These are phyloP conservation scores for Patella ulyssiponensis DNA, from an alignment of 2,888 invertebrate species.

Conservation along the genomic window DNA sequence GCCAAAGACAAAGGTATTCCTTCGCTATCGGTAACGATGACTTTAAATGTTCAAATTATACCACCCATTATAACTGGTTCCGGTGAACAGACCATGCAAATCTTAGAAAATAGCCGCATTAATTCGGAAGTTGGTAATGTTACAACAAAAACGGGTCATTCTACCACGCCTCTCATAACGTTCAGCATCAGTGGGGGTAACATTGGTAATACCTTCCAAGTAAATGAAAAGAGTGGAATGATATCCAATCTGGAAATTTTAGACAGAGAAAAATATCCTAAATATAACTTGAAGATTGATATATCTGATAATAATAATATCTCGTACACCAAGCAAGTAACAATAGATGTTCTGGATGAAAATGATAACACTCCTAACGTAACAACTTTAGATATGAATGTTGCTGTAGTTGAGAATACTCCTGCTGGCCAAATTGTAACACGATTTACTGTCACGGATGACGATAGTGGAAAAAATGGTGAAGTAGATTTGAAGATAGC, in stretches of 20 bases:
- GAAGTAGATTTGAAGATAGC: slow-evolving; percentile 37
- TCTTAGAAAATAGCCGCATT: slow-evolving; percentile 40
- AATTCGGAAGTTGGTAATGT: slow-evolving; percentile 41
- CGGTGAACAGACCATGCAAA: slow-evolving; percentile 39
- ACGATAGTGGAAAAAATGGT: slow-evolving; percentile 47
- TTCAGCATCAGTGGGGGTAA: slow-evolving; percentile 48
- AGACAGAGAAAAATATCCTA: slow-evolving; percentile 39
- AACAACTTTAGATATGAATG: slow-evolving; percentile 30
- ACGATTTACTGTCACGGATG: slow-evolving; percentile 47
- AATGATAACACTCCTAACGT: slow-evolving; percentile 56
- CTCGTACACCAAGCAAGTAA: slow-evolving; percentile 34
- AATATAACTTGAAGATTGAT: slow-evolving; percentile 38
- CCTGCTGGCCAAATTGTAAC: slow-evolving; percentile 47
- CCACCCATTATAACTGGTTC: slow-evolving; percentile 34
- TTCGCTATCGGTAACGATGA: slow-evolving; percentile 38
- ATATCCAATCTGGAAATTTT: slow-evolving; percentile 33
- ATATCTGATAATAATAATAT: slow-evolving; percentile 33
- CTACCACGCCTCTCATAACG: slow-evolving; percentile 25
- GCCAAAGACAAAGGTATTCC: slow-evolving; percentile 50
- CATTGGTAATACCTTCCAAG: slow-evolving; percentile 39
- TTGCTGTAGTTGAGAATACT: slow-evolving; percentile 46
- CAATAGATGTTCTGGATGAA: slow-evolving; percentile 47
- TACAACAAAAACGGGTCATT: slow-evolving; percentile 29
- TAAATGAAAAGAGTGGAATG: slow-evolving; percentile 33
- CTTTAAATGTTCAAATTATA: slow-evolving; percentile 43